phyloP scores from a whole-genome alignment of 2,888 invertebrate genomes.

The Eristalis tenax region DNA sequence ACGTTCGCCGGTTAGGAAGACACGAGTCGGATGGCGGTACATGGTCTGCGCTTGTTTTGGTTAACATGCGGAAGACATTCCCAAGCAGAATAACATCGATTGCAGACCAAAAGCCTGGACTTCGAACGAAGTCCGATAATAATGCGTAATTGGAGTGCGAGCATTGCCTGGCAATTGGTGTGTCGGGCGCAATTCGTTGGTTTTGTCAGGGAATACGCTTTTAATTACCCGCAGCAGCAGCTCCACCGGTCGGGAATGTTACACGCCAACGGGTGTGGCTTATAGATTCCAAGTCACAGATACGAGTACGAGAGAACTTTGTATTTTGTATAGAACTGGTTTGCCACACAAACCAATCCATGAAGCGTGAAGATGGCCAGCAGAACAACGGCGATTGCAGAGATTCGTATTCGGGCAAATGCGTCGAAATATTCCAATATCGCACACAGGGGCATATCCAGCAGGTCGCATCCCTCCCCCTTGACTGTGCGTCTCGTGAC shows the following conservation, averaged over 20 bases:
- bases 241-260: slow-evolving; percentile 13
- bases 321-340: background rate
- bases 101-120: slow-evolving; percentile 36
- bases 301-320: background rate
- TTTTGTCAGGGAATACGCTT: slow-evolving; percentile 2
- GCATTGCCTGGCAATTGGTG: background rate
- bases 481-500: background rate
- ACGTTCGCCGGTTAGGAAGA: slow-evolving; percentile 50
- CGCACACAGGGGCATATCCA: background rate
- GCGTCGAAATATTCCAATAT: background rate
- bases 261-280: slow-evolving; percentile 41
- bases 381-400: background rate
- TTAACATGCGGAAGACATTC: slow-evolving; percentile 54
- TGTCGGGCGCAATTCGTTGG: slow-evolving; percentile 9
- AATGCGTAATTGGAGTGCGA: slow-evolving; percentile 48
- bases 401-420: background rate
- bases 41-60: slow-evolving; percentile 5
- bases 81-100: background rate
- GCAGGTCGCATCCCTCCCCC: background rate
- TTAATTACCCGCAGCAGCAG: slow-evolving; percentile 37
- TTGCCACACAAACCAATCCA: background rate
- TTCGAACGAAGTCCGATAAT: slow-evolving; percentile 1
- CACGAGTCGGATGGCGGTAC: slow-evolving; percentile 37
- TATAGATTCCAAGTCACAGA: slow-evolving; percentile 28
- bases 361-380: background rate